These are phyloP conservation scores for Sparidentex hasta DNA, from an alignment of 2,797 vertebrate species.

Conservation along the genomic window DNA sequence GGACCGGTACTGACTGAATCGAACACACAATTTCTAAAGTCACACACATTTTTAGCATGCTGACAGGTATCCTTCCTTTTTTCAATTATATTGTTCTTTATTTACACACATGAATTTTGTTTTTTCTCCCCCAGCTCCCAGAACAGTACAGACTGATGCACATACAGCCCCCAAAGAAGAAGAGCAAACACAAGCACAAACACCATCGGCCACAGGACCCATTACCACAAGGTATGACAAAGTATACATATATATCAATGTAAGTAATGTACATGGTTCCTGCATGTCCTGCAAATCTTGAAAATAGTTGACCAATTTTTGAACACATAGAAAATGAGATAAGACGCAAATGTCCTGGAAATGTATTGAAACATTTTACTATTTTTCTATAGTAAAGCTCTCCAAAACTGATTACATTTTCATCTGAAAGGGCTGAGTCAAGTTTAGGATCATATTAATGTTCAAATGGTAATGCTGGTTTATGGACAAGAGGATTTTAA, in stretches of 20 bases:
- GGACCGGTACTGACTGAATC: slow-evolving; percentile 89
- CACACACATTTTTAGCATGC: neutral
- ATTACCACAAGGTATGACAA: slow-evolving; percentile 91
- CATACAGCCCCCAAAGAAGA: slow-evolving; percentile 98
- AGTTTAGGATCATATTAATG: too few species aligned
- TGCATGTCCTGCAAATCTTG: too few species aligned
- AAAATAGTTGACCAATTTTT: too few species aligned
- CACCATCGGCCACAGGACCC: slow-evolving; percentile 96
- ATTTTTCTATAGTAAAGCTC: too few species aligned
- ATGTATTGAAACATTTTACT: too few species aligned
- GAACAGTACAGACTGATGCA: slow-evolving; percentile 98
- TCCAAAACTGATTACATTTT: too few species aligned
- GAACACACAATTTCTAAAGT: neutral
- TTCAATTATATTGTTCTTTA: neutral
- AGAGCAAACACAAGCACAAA: slow-evolving; percentile 97
- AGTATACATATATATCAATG: neutral
- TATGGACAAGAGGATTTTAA: too few species aligned
- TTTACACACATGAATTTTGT: neutral
- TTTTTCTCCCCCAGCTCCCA: slow-evolving; percentile 86
- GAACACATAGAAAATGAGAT: too few species aligned
- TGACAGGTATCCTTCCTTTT: neutral
- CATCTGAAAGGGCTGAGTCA: too few species aligned
- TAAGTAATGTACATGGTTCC: neutral
- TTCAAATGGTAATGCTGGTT: too few species aligned
- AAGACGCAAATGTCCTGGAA: too few species aligned